Evolutionary conservation across 2,888 invertebrate species (phyloP), one percentile per base, ranked within the genome.

Genomic region (Diaphora mendica): DNA sequence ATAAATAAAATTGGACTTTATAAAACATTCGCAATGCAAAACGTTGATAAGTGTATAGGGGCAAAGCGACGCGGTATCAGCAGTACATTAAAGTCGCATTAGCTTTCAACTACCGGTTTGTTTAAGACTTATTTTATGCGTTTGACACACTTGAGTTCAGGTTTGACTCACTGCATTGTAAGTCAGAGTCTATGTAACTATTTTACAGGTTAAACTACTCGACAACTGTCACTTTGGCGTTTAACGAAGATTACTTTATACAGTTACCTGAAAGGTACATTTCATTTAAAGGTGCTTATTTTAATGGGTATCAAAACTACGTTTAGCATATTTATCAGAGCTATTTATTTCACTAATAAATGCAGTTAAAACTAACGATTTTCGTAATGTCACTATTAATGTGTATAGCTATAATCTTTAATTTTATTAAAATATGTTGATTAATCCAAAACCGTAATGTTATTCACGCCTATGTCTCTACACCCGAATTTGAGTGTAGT

Each of bases 81-180:
- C 82, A 80, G 80, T 87, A 93, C 93, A 93, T 91, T 91, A 89
- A 91, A 91, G 88, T 92, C 93, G 93, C 93, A 93, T 93, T 93
- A 92, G 92, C 92, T 87, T 86, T 85, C 86, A 86, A 87, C 86
- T 90, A 90, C 89, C 89, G 87, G 88, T 89, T 89, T 86, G 80
- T 84, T 80, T 82, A 84, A 82, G 86, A 88, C 84, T 87, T 88
- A 88, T 86, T 88, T 88, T 88, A 88, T 87, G 82, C 82, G 81
- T 85, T 88, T 89, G 89, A 88, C 88, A 89, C 85, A 88, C 84
- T 87, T 86, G 85, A 83, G 74, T 85, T 85, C 82, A 82, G 83
- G 80, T 79, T 79, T 82, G 78, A 77, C 77, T 82, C 79, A 79
- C 74, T 80, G 82, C 72, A 82, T 81, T 79, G 78, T 84, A 83